phyloP scores from a whole-genome alignment of 92 coral and sea anemone genomes.

The Palythoa heliodiscus region DNA sequence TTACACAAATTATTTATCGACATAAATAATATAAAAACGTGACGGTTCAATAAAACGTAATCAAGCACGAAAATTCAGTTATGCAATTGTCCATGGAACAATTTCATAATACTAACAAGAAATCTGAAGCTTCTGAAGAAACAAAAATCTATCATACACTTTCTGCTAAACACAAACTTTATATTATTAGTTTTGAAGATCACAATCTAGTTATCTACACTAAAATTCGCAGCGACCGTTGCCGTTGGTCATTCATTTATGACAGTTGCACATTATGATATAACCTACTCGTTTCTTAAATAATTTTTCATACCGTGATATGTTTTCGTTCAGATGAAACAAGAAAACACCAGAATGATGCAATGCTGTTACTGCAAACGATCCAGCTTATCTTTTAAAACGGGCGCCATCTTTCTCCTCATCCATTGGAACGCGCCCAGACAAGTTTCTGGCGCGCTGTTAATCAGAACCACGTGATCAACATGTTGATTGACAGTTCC shows the following conservation, averaged over 20 bases:
- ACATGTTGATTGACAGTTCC: conserved; percentile 71
- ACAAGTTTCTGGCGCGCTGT: conserved; percentile 80
- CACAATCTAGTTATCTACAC: background rate
- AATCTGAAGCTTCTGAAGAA: background rate
- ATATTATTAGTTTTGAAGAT: background rate
- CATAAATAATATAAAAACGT: too few relatives aligned
- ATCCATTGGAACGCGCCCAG: conserved; percentile 60
- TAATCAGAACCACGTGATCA: conserved; percentile 70
- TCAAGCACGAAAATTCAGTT: background rate
- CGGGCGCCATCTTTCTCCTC: conserved; percentile 39
- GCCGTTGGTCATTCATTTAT: background rate
- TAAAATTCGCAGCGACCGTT: background rate
- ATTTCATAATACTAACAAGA: background rate
- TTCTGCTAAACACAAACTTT: background rate
- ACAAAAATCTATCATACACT: background rate
- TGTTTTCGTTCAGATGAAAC: background rate
- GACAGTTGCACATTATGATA: background rate
- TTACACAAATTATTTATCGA: too few relatives aligned
- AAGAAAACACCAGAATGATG: background rate
- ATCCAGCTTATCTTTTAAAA: conserved; percentile 12
- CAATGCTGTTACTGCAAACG: background rate
- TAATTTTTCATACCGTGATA: background rate
- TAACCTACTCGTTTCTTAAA: background rate
- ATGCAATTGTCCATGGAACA: background rate
- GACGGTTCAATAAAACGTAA: background rate